A percentile compares a stretch with the other conserved stretches of the same genome.
phyloP scores from a whole-genome alignment of 2,113 vertebrate genomes.

The Cheirogaleus medius region DNA sequence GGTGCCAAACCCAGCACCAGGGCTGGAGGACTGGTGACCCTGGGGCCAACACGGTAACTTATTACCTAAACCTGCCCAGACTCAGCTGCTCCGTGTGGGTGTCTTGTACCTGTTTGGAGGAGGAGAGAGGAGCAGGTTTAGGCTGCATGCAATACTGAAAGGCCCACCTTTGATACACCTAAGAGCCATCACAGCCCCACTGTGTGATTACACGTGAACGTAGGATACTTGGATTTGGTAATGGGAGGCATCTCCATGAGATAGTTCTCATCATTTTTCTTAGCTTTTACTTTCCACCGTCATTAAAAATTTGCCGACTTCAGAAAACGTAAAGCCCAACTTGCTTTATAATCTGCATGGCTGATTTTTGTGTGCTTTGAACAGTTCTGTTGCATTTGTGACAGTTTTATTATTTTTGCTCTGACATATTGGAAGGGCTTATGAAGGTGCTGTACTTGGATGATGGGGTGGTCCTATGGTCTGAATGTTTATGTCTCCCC shows the following conservation, averaged over 20 bases:
- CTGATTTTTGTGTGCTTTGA: background rate
- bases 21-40: background rate
- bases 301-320: background rate
- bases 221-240: background rate
- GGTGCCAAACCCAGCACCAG: background rate
- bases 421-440: background rate
- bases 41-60: background rate
- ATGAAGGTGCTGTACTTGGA: background rate
- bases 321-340: background rate
- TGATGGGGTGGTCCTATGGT: background rate
- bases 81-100: background rate
- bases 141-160: background rate
- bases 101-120: background rate
- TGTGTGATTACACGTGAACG: background rate
- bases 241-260: background rate
- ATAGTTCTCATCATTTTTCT: background rate
- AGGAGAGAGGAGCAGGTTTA: background rate
- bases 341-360: background rate
- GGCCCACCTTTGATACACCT: background rate
- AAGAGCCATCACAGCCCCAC: background rate
- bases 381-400: background rate
- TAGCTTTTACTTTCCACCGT: background rate
- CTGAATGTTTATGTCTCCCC: background rate
- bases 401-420: background rate
- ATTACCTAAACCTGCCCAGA: background rate